Percentiles rank a stretch among this genome's conserved stretches.
Evolutionary conservation across 2,113 vertebrate genomes (phyloP).

Genomic region (Sylvia atricapilla): DNA sequence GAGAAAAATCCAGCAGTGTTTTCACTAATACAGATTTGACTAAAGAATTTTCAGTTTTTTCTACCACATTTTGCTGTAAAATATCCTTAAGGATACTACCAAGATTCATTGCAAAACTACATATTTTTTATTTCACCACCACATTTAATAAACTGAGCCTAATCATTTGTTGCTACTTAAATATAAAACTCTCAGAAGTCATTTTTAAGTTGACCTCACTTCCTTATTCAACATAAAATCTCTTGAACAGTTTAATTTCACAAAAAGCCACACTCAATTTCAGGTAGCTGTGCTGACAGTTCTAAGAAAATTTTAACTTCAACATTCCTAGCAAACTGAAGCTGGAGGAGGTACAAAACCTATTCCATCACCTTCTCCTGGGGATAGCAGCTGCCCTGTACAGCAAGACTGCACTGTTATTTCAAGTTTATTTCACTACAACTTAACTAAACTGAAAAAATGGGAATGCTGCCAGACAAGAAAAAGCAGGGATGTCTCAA

Average conservation of each 20-base stretch:
- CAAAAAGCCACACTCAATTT: neutral
- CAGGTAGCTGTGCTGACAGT: neutral
- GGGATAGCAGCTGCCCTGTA: neutral
- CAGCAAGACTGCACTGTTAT: neutral
- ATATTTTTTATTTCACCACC: neutral
- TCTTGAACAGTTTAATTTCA: neutral
- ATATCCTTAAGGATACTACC: neutral
- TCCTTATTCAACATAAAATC: neutral
- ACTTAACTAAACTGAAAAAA: neutral
- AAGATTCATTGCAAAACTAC: neutral
- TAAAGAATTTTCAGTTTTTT: neutral
- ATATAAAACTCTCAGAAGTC: neutral
- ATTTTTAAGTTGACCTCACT: neutral
- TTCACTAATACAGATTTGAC: neutral
- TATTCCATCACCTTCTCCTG: neutral
- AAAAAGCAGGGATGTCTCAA: neutral
- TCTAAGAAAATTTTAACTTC: neutral
- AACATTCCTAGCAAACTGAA: neutral
- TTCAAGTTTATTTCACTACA: neutral
- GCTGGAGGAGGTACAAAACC: neutral
- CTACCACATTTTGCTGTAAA: neutral
- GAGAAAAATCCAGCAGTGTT: neutral
- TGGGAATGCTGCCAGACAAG: neutral
- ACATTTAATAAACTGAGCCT: neutral
- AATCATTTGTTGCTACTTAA: neutral